These are phyloP conservation scores for Grallaria varia DNA, from an alignment of 2,113 vertebrate species.

Conservation along the genomic window DNA sequence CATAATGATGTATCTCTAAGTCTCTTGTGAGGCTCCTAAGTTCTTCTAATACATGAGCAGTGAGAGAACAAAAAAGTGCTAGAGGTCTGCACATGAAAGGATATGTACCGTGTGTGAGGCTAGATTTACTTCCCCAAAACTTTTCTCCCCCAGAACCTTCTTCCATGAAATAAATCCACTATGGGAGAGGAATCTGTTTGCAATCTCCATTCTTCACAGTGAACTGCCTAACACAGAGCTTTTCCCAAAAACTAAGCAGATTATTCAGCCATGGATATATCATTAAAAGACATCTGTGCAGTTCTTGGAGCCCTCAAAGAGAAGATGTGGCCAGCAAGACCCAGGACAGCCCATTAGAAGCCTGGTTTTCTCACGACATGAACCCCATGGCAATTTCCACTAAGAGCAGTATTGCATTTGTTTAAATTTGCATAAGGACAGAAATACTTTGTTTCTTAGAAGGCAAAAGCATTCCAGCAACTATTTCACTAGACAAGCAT, in stretches of 20 bases:
- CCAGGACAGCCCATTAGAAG: background rate
- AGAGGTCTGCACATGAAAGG: background rate
- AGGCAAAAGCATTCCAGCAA: background rate
- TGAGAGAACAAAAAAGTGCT: background rate
- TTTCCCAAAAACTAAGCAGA: background rate
- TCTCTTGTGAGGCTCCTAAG: background rate
- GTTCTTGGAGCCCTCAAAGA: background rate
- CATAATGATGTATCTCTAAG: background rate
- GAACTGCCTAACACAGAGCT: background rate
- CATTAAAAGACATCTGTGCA: background rate
- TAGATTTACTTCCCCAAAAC: background rate
- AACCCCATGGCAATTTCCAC: background rate
- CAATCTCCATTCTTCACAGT: background rate
- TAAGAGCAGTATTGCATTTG: background rate
- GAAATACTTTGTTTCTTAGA: slow-evolving; percentile 24
- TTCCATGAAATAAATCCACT: background rate
- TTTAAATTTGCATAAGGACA: slow-evolving; percentile 37
- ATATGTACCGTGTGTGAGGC: background rate
- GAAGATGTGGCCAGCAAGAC: background rate
- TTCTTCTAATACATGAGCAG: background rate
- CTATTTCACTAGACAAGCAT: background rate
- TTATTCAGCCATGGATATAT: background rate
- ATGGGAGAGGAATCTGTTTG: background rate
- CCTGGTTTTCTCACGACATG: background rate
- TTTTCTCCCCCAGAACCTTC: background rate